Conservation (phyloP, 1,140 invertebrate species). For the Mizuhopecten yessoensis region DNA sequence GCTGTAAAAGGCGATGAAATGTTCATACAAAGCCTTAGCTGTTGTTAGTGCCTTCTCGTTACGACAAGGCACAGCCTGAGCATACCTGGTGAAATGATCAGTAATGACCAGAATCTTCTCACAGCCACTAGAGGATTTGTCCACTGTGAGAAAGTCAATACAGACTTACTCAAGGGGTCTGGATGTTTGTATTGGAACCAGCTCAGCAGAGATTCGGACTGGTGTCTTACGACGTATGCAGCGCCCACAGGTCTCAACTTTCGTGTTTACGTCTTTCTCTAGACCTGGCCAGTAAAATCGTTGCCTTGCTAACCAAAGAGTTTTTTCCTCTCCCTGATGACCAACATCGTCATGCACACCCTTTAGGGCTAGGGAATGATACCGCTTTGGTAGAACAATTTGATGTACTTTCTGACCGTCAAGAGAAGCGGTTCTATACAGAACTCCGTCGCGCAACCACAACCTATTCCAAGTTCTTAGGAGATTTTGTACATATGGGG, state of each 20-base stretch:
- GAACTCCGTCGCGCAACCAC: no score
- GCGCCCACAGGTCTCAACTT: no score
- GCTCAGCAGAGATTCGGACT: not conserved
- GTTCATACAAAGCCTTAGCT: slow-evolving; percentile 37
- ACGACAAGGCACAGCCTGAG: not conserved
- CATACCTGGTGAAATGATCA: slow-evolving; percentile 37
- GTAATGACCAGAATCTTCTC: no score
- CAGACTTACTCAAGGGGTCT: slow-evolving; percentile 44
- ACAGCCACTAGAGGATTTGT: slow-evolving; percentile 46
- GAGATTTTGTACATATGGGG: not conserved
- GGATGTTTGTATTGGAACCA: slow-evolving; percentile 43
- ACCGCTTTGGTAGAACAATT: not conserved
- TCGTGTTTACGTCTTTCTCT: no score
- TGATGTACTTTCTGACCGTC: not conserved
- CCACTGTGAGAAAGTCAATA: slow-evolving; percentile 52
- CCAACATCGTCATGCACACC: no score
- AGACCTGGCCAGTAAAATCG: no score
- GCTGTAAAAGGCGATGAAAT: no score
- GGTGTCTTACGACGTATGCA: slow-evolving; percentile 43
- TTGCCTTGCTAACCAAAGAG: no score
- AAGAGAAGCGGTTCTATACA: no score
- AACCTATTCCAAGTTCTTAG: slow-evolving; percentile 43
- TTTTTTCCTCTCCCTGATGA: no score
- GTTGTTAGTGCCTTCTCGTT: slow-evolving; percentile 39
- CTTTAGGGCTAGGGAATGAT: no score